Percentiles rank a stretch among this genome's conserved stretches.
Conservation (phyloP, 1,140 invertebrate genomes). For the Penaeus vannamei region DNA sequence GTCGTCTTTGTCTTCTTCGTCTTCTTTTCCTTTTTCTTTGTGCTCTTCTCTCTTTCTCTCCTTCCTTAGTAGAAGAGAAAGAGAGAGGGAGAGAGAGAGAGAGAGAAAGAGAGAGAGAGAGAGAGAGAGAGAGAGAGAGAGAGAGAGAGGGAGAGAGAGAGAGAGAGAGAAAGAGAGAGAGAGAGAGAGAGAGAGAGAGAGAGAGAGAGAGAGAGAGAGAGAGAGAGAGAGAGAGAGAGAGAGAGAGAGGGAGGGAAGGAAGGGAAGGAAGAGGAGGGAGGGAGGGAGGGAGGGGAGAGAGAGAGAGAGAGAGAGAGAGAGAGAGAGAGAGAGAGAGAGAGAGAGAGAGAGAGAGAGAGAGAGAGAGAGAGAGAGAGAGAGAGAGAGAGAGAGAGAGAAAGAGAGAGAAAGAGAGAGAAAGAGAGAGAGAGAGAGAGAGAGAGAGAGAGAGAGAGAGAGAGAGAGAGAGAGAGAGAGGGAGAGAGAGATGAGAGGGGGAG, state of each 20-base stretch:
- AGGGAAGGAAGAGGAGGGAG: neutral
- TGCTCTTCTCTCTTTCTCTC: neutral
- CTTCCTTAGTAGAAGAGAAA: neutral
- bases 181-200: constrained; percentile 19
- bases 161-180: neutral
- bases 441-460: too few species aligned
- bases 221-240: neutral
- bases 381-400: too few species aligned
- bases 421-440: too few species aligned
- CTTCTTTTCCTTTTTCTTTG: neutral
- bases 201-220: neutral
- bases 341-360: too few species aligned
- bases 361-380: too few species aligned
- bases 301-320: neutral
- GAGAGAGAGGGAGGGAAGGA: neutral
- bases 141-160: constrained; percentile 2
- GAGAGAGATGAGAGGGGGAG: too few species aligned
- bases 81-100: neutral
- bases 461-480: too few species aligned
- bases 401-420: too few species aligned
- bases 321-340: too few species aligned
- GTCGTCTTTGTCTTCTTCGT: neutral
- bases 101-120: neutral
- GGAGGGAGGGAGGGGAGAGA: neutral
- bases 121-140: constrained; percentile 29